phyloP scores from a whole-genome alignment of 1,140 invertebrate genomes.

The Dreissena rostriformis region DNA sequence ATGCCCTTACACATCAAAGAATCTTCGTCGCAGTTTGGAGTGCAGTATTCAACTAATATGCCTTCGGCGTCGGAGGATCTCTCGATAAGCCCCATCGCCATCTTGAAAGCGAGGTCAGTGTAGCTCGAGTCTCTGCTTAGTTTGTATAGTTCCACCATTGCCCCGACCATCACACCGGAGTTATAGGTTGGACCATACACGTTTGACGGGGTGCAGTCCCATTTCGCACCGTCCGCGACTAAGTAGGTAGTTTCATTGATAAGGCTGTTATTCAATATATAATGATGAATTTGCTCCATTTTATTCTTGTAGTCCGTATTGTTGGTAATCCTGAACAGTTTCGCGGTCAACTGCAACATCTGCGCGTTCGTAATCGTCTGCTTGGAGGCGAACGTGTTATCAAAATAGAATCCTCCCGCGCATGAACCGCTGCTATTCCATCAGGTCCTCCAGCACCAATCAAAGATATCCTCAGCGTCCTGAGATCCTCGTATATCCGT shows the following conservation, averaged over 20 bases:
- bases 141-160: slow-evolving; percentile 63
- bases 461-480: slow-evolving; percentile 55
- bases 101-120: slow-evolving; percentile 56
- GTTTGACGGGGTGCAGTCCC: slow-evolving; percentile 28
- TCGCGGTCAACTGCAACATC: slow-evolving; percentile 54
- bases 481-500: slow-evolving; percentile 61
- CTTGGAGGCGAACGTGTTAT: slow-evolving; percentile 58
- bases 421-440: slow-evolving; percentile 59
- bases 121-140: slow-evolving; percentile 30
- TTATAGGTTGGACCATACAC: slow-evolving; percentile 60
- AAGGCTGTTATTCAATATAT: slow-evolving; percentile 57
- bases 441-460: slow-evolving; percentile 66
- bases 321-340: slow-evolving; percentile 59
- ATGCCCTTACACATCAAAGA: slow-evolving; percentile 65
- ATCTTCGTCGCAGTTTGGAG: slow-evolving; percentile 63
- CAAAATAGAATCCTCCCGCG: slow-evolving; percentile 64
- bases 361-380: slow-evolving; percentile 64
- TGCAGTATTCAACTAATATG: slow-evolving; percentile 62
- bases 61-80: slow-evolving; percentile 54
- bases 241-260: slow-evolving; percentile 60
- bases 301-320: slow-evolving; percentile 40
- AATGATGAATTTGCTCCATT: slow-evolving; percentile 53
- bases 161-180: slow-evolving; percentile 59
- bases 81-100: slow-evolving; percentile 52
- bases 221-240: slow-evolving; percentile 47